Base-by-base conservation (phyloP, 1,140 invertebrate genomes). In the Hormaphis cornu region DNA sequence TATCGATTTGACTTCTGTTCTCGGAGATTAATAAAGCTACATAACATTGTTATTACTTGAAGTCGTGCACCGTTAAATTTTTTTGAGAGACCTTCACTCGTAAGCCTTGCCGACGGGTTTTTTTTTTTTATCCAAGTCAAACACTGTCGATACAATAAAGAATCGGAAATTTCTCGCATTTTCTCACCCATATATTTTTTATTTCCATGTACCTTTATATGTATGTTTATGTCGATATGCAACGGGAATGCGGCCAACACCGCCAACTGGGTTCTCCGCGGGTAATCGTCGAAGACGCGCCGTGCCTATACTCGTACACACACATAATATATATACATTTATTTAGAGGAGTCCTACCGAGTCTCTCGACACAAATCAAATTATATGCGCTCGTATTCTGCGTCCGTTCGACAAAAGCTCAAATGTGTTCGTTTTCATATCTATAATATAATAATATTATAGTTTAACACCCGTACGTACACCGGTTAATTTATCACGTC, bases 341-440 rank as follows among this genome's bases (percentile, higher is more conserved):
- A n/a, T n/a, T n/a, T n/a, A n/a, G n/a, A 48, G 59, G 59, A 46
- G 59, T 46, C 42, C 59, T 8, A 24, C 28, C 42, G 12, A 18
- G 59, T n/a, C n/a, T n/a, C 59, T 14, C 24, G 22, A 61, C 35
- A 66, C 40, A 66, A 66, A 66, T 66, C 59, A 66, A 66, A 66
- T 66, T 46, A 6, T 46, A 48, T 66, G 40, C 37, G 18, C 59
- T 66, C 24, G 24, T 66, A 66, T 66, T 66, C 59, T 28, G 59
- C 44, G 48, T 66, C 42, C 59, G 42, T 46, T 48, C 40, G 42
- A 66, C 59, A 63, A 30, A 63, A 46, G 40, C 14, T n/a, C 28
- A 30, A 9, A 48, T n/a, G 48, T 46, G 42, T n/a, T 44, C 59
- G 12, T 48, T 44, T 30, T 66, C 30, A n/a, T 54, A n/a, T n/a